Conservation (phyloP, 2,113 vertebrate genomes). For the Sula dactylatra region DNA sequence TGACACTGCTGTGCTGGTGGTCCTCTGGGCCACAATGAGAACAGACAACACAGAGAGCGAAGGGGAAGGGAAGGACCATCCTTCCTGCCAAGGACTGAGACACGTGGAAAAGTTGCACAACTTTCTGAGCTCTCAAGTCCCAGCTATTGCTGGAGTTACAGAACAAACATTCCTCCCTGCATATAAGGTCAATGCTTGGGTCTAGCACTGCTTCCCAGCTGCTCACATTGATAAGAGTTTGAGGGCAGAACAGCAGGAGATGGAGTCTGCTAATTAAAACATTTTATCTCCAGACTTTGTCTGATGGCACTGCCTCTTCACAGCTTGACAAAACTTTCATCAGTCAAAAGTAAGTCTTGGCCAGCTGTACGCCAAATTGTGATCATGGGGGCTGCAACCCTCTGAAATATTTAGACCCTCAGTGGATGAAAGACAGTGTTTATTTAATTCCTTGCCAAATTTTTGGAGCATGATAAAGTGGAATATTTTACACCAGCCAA, state of each 20-base stretch:
- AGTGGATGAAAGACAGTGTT: neutral
- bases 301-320: neutral
- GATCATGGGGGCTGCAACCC: neutral
- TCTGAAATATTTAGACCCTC: neutral
- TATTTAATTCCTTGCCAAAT: neutral
- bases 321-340: neutral
- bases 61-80: neutral
- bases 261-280: neutral
- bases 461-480: neutral
- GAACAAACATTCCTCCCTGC: neutral
- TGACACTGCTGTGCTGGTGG: accelerated
- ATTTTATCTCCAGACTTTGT: neutral
- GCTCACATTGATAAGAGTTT: neutral
- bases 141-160: neutral
- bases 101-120: accelerated
- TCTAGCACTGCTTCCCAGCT: neutral
- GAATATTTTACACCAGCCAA: neutral
- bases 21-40: accelerated
- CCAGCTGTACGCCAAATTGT: accelerated
- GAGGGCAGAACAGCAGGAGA: neutral
- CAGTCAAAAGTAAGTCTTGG: neutral
- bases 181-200: neutral
- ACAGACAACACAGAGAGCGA: too few relatives aligned
- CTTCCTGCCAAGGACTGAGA: neutral
- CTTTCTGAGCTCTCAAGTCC: neutral